Percentiles rank a stretch among this genome's conserved stretches.
These are phyloP conservation scores for Discoglossus pictus DNA, from an alignment of 2,797 vertebrate species.

Conservation along the genomic window DNA sequence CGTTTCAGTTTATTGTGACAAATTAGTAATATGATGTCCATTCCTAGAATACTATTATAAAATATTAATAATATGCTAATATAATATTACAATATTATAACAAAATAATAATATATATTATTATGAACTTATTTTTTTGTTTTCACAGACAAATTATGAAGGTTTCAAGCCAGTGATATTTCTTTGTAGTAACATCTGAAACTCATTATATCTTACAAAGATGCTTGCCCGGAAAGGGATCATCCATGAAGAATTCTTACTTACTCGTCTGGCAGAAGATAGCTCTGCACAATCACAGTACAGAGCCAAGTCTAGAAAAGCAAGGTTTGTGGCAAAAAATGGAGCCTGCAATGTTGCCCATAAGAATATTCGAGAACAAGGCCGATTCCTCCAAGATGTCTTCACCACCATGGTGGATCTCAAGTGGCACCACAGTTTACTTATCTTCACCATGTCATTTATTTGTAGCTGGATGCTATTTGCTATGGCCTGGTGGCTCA, in stretches of 20 bases:
- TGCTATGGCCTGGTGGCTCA: slow-evolving; percentile 83
- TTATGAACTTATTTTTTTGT: slow-evolving; percentile 2
- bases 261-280: slow-evolving; percentile 77
- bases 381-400: slow-evolving; percentile 80
- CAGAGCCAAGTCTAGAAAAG: slow-evolving; percentile 61
- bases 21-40: too few species aligned
- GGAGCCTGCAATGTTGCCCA: slow-evolving; percentile 82
- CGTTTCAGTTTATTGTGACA: too few species aligned
- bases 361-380: slow-evolving; percentile 84
- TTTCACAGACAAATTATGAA: slow-evolving; percentile 13
- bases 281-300: slow-evolving; percentile 66
- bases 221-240: slow-evolving; percentile 82
- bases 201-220: not conserved
- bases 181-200: not conserved
- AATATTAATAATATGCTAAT: too few species aligned
- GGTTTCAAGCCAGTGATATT: not conserved
- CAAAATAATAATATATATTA: too few species aligned
- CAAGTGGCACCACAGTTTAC: slow-evolving; percentile 80
- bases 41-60: too few species aligned
- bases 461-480: slow-evolving; percentile 85
- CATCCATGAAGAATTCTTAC: slow-evolving; percentile 74
- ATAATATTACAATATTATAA: too few species aligned
- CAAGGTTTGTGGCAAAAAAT: slow-evolving; percentile 78
- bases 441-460: slow-evolving; percentile 82
- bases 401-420: slow-evolving; percentile 87